Base-by-base conservation (phyloP, 1,140 invertebrate genomes). In the Pseudomyrmex gracilis region DNA sequence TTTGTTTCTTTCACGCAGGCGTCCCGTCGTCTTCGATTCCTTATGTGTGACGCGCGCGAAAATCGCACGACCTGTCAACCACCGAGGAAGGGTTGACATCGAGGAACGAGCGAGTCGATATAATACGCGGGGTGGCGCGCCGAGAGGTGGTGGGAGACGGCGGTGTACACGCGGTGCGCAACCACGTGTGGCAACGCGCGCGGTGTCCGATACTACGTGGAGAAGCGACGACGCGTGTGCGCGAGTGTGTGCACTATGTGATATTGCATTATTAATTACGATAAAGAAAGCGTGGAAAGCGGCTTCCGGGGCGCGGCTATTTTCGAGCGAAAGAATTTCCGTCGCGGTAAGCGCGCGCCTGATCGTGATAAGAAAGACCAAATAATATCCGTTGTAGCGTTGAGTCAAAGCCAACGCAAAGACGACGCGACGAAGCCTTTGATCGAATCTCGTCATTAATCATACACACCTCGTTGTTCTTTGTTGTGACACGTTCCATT, bases 131-230 rank as follows among this genome's bases (percentile, higher is more conserved):
- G 34, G 34, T 34, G 34, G 34, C 34, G 34, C 5, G 34, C 5
- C 47, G 61, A 43, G 53, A 85, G 68, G 84, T 82, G 85, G 85
- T 73, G 83, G 22, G 82, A 64, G 68, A 43, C 55, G 55, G 74
- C 45, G 51, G 64, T 20, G 20, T 51, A 63, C 86, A 83, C 83
- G 83, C 85, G 86, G 58, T 45, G 43, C 55, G 47, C 63, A 34
- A 55, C 83, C 83, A 82, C 77, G 85, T 82, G 58, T 71, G 22
- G 20, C 60, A 61, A 77, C 73, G 82, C 76, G 76, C 76, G 76
- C 76, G 47, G 34, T 34, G 34, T 5, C 8, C 17, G 12, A 17
- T 8, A 64, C 15, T 20, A 43, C 13, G 8, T 53, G 47, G 5
- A 1, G 13, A n/a, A 8, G 17, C 7, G 47, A 20, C 45, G 53